These are phyloP conservation scores for Belgica antarctica DNA, from an alignment of 2,888 invertebrate genomes.

Conservation along the genomic window DNA sequence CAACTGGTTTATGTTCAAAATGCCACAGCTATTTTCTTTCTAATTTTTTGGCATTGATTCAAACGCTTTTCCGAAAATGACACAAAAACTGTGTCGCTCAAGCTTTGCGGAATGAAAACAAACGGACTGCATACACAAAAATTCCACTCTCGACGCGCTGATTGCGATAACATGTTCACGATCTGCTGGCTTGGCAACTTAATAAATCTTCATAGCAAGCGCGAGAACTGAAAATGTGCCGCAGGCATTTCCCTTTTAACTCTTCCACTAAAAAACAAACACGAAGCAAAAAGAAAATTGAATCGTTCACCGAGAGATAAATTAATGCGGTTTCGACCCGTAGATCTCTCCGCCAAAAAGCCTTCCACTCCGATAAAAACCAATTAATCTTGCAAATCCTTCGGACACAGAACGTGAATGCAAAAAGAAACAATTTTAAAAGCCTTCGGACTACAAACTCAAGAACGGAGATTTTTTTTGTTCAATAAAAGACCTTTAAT, in stretches of 20 bases:
- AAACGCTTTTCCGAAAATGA: background rate
- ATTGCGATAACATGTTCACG: conserved; percentile 20
- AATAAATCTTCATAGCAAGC: conserved; percentile 3
- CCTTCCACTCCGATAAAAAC: background rate
- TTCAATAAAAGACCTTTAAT: background rate
- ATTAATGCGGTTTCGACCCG: background rate
- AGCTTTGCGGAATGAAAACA: background rate
- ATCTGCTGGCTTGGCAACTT: background rate
- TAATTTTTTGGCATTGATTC: conserved; percentile 2
- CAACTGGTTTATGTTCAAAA: background rate
- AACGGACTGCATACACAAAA: background rate
- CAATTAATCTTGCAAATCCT: background rate
- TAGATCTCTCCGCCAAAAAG: background rate
- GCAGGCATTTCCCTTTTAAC: background rate
- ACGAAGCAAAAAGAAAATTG: background rate
- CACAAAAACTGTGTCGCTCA: background rate
- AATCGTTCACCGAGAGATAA: background rate
- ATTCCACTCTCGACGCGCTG: background rate
- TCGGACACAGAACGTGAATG: background rate
- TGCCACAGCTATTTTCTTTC: background rate
- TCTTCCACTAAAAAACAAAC: no score
- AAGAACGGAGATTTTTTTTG: no score
- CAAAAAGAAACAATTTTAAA: no score
- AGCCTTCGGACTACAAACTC: no score
- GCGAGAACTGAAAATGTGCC: background rate